Conservation (phyloP, 1,140 invertebrate species). For the Agraylea sexmaculata region DNA sequence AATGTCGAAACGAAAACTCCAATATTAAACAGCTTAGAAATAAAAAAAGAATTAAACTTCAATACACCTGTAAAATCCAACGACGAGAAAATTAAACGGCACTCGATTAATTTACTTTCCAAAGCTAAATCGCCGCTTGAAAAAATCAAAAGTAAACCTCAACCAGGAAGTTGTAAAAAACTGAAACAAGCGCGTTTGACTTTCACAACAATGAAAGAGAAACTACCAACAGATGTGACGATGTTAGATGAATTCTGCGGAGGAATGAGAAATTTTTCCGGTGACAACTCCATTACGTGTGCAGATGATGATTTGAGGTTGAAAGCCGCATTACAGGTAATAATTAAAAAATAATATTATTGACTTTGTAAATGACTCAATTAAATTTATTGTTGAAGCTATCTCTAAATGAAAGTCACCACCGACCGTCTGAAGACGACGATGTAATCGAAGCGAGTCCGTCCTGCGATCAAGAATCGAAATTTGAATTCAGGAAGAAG, state of each 20-base stretch:
- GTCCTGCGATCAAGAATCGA: constrained; percentile 5
- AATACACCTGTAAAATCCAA: no score
- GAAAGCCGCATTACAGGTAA: constrained; percentile 7
- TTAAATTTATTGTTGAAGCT: constrained; percentile 7
- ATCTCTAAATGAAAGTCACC: constrained; percentile 9
- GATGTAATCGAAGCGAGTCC: constrained; percentile 19
- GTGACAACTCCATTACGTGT: neutral
- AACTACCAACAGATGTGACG: constrained; percentile 12
- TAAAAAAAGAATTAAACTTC: no score
- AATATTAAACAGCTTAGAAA: no score
- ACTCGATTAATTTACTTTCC: no score
- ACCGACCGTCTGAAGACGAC: constrained; percentile 8
- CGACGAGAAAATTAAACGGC: no score
- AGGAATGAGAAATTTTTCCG: constrained; percentile 12
- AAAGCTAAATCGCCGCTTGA: no score
- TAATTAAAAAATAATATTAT: neutral
- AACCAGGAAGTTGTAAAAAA: constrained; percentile 8
- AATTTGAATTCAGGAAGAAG: no score
- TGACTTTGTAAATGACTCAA: neutral
- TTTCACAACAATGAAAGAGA: constrained; percentile 13
- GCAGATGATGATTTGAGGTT: constrained; percentile 9
- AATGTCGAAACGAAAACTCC: no score
- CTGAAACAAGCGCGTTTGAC: constrained; percentile 16
- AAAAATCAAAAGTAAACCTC: neutral
- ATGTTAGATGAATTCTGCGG: constrained; percentile 10